These are phyloP conservation scores for Hydrotaea diabolus DNA, from an alignment of 2,888 invertebrate species.

Conservation along the genomic window DNA sequence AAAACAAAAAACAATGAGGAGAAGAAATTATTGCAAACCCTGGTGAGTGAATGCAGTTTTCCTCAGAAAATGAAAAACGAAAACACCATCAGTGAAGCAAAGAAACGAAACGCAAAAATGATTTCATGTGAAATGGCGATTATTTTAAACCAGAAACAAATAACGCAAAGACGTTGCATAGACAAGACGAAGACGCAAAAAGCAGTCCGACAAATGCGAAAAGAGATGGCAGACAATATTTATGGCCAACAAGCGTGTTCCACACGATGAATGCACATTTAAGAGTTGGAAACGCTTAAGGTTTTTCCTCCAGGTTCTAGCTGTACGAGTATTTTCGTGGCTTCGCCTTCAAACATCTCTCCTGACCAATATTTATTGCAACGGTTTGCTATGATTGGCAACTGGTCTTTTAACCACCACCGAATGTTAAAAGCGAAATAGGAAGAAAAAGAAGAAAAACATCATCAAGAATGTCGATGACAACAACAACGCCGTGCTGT, in stretches of 20 bases:
- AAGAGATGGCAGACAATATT: conserved; percentile 70
- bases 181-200: background rate
- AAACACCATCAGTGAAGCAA: background rate
- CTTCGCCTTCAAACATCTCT: conserved; percentile 54
- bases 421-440: no score
- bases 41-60: conserved; percentile 53
- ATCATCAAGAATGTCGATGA: background rate
- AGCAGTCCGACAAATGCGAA: no score
- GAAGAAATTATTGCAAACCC: conserved; percentile 56
- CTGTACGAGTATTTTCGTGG: background rate
- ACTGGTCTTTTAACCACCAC: conserved; percentile 68
- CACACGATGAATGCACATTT: conserved; percentile 64
- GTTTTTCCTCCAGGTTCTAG: background rate
- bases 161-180: conserved; percentile 10
- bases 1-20: conserved; percentile 23
- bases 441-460: conserved; percentile 53
- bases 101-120: conserved; percentile 73
- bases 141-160: conserved; percentile 69
- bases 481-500: background rate
- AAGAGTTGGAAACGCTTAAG: conserved; percentile 21
- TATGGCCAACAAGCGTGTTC: conserved; percentile 78
- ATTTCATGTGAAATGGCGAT: conserved; percentile 80
- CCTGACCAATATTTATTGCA: conserved; percentile 70
- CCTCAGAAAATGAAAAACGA: no score
- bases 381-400: conserved; percentile 71